Base-by-base conservation (phyloP, 2,113 vertebrate genomes). In the Rhabdornis inornatus region DNA sequence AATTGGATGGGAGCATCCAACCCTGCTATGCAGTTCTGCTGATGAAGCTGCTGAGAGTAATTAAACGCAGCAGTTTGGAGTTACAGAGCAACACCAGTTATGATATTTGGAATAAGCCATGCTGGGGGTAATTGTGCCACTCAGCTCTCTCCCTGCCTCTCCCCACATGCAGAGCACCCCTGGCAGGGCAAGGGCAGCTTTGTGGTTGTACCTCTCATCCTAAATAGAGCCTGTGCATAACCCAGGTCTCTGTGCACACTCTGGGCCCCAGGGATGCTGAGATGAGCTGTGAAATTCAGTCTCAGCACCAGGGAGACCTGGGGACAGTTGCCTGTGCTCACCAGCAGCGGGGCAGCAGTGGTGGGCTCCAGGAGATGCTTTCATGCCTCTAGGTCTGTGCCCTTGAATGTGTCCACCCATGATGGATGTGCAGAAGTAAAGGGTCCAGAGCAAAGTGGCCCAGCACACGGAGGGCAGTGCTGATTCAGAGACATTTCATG, bases 381-480 rank as follows among this genome's bases (percentile, higher is more conserved):
- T 55, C 13, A 4, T 14, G 17, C 11, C 12, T 4, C 1, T 4
- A 5, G 11, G 11, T n/a, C 42, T 89, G 50, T 77, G 40, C 20
- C 49, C 28, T 25, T 21, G 37, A 7, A 11, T 71, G 50, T n/a
- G n/a, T n/a, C n/a, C 20, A 39, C 27, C 50, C 0, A 0, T 6
- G 8, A 8, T 22, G 17, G n/a, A 49, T 53, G 7, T 12, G 19
- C 53, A 64, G 33, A 28, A 53, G 15, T 4, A 18, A 74, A 82
- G 18, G 44, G 7, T 39, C 13, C 82, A 28, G 13, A 44, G 24
- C 8, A 76, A 59, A 39, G 39, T 45, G 27, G 17, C 65, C 35
- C 2, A 1, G 45, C 12, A 7, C 5, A 0, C 7, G 45, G 37
- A n/a, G 50, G 31, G 39, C 70, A 75, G 55, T 8, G 35, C 7